These are phyloP conservation scores for Potamilus streckersoni DNA, from an alignment of 1,140 invertebrate species.

Conservation along the genomic window DNA sequence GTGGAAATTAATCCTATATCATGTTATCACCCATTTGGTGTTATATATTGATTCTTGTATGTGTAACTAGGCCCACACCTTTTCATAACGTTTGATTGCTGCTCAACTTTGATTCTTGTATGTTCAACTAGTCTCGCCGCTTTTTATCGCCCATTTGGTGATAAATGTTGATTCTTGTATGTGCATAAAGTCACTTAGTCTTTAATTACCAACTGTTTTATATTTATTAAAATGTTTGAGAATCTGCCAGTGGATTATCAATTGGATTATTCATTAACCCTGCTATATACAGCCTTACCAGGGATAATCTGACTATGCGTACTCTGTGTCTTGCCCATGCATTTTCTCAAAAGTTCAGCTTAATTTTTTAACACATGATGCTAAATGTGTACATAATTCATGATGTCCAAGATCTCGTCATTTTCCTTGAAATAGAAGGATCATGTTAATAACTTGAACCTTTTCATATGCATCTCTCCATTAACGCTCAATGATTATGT, in stretches of 20 bases:
- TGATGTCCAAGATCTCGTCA: constrained; percentile 18
- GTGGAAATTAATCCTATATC: too few relatives aligned
- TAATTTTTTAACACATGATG: constrained; percentile 26
- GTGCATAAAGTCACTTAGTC: too few relatives aligned
- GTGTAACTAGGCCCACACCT: too few relatives aligned
- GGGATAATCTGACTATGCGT: constrained; percentile 27
- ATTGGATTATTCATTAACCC: neutral
- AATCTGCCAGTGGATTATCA: constrained; percentile 3
- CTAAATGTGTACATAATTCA: constrained; percentile 11
- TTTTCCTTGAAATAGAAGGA: constrained; percentile 7
- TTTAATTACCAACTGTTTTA: too few relatives aligned
- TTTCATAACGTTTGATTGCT: too few relatives aligned
- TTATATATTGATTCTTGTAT: too few relatives aligned
- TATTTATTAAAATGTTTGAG: neutral
- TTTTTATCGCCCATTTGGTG: too few relatives aligned
- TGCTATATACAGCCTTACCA: constrained; percentile 3
- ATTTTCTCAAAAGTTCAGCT: constrained; percentile 10
- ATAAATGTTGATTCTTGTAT: too few relatives aligned
- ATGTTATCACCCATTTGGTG: too few relatives aligned
- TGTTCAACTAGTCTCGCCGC: too few relatives aligned
- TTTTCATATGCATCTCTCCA: constrained; percentile 36
- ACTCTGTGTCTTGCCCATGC: constrained; percentile 26
- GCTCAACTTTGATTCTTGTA: too few relatives aligned
- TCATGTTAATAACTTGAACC: constrained; percentile 29
- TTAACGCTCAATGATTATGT: constrained; percentile 39